These are phyloP conservation scores for Ptychochromis oligacanthus DNA, from an alignment of 2,113 vertebrate species.

Conservation along the genomic window DNA sequence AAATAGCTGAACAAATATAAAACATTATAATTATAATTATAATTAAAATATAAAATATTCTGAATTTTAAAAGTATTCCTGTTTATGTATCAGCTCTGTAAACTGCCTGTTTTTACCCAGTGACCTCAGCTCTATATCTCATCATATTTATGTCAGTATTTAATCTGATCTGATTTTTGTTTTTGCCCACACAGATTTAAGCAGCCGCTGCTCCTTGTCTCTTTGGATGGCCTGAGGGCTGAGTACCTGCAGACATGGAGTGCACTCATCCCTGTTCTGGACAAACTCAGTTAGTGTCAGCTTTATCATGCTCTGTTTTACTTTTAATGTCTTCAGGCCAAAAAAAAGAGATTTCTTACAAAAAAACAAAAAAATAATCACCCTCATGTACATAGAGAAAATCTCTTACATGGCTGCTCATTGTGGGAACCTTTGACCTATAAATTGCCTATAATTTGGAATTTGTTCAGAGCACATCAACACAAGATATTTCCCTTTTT, in stretches of 20 bases:
- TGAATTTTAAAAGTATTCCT: too few species aligned
- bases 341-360: neutral
- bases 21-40: too few species aligned
- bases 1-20: too few species aligned
- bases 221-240: slow-evolving; percentile 77
- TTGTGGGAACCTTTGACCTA: neutral
- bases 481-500: too few species aligned
- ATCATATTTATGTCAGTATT: neutral
- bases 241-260: slow-evolving; percentile 76
- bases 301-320: too few species aligned
- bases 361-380: neutral
- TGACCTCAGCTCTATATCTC: neutral
- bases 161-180: too few species aligned
- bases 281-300: slow-evolving; percentile 62
- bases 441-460: too few species aligned
- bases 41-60: too few species aligned
- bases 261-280: slow-evolving; percentile 67
- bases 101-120: neutral
- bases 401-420: neutral
- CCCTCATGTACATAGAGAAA: neutral
- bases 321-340: too few species aligned
- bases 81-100: too few species aligned
- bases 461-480: too few species aligned
- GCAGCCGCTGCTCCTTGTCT: slow-evolving; percentile 77
- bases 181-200: slow-evolving; percentile 52